Base-by-base conservation (phyloP, 1,140 invertebrate species). In the Bilobella aurantiaca region DNA sequence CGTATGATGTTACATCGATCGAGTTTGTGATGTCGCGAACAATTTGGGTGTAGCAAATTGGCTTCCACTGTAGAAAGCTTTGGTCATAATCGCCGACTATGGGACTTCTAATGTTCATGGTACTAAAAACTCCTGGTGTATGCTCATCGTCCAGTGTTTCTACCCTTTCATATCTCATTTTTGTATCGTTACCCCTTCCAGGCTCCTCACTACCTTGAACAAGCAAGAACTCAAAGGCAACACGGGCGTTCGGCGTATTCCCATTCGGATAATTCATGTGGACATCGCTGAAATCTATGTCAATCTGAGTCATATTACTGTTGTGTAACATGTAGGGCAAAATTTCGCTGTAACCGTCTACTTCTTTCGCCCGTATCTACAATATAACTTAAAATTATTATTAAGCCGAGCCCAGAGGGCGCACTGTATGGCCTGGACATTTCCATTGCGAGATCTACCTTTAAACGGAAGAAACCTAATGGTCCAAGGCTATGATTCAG, bases 51-150 rank as follows among this genome's bases (percentile, higher is more conserved):
- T 73, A 73, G 30, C 68, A 61, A 25, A 73, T 68, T 5, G 71
- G 66, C 64, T 66, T 70, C 71, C 71, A 73, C 62, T 73, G 53
- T 1, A 73, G 2, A 62, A 62, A 73, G 32, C 65, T 65, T 42
- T 69, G 66, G 25, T 73, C 68, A 25, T 34, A 32, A 0, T 34
- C 16, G 31, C 58, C 34, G n/a, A 66, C 5, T 23, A 66, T 27
- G 2, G 71, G 71, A 3, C 68, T 70, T 34, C 62, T 29, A 2
- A 73, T 1, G 47, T 34, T 64, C 31, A 42, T 62, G 18, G 66
- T 47, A 62, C 69, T 63, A 49, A 73, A 73, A 12, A 70, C 69
- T 3, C 71, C 71, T 8, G 71, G 71, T 29, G 30, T 70, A 21
- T 70, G 67, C 46, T 73, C 71, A 59, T 73, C 71, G 60, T 70